Evolutionary conservation across 2,797 vertebrate genomes (phyloP), one percentile per base, ranked within the genome.

Genomic region (Australoheros facetus): DNA sequence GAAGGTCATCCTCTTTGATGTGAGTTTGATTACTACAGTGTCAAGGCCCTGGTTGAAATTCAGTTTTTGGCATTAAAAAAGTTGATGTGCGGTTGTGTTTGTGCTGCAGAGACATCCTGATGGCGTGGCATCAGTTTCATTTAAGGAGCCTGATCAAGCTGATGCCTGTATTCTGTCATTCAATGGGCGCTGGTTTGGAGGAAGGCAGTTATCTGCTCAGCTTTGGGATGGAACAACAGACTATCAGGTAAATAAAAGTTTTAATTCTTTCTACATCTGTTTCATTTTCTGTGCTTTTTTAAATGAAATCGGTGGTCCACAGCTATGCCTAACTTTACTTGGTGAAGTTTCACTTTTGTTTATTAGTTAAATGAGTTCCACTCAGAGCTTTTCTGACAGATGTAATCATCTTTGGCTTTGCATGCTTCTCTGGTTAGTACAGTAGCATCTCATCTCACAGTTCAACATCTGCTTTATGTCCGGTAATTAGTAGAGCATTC

Each of bases 1-100:
- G 93, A 99, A 99, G 85, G 97, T 99, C 90, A 96, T 99, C 87
- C 95, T 99, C 86, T 99, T 98, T 89, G 98, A 99, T 90, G 98
- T 99, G 96, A 94, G 98, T 96, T 85, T 71, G 53, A 55, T 54
- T 7, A 1, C 13, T 30, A 53, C 16, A 8, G 8, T 19, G 71
- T 56, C 8, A 45, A 5, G 55, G 56, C 39, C 10, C 26, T 14
- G 12, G 5, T 71, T 51, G 60, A 7, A 45, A 34, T 51, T 51
- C 14, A 13, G 7, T 71, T 1, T 7, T 16, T 23, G 13, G 32
- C 54, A 14, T 56, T 1, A 23, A 3, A 70, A 4, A 66, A 45
- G 21, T 48, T 26, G 62, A 11, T 45, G 60, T 30, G 6, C 74
- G 57, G 4, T 48, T 78, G 64, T 72, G 32, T 84, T 79, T 80